Evolutionary conservation across 2,113 vertebrate species (phyloP).

Genomic region (Podilymbus podiceps): DNA sequence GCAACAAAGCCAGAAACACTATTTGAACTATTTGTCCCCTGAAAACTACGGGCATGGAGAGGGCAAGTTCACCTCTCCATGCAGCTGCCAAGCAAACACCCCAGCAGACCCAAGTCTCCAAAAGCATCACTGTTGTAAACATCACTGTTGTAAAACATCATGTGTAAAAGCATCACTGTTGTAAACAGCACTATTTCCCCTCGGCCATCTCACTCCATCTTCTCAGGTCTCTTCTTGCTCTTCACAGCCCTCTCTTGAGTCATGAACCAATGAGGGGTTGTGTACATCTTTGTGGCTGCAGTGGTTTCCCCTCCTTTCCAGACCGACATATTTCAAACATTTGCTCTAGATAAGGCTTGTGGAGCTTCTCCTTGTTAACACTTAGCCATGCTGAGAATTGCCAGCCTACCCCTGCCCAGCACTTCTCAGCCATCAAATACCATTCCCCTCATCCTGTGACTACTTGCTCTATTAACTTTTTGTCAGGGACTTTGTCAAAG

Average conservation of each 20-base stretch:
- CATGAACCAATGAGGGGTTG: background rate
- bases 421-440: background rate
- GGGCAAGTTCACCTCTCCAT: background rate
- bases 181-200: background rate
- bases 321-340: background rate
- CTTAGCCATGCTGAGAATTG: background rate
- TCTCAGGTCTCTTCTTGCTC: background rate
- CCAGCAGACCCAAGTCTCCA: background rate
- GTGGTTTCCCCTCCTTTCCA: slow-evolving; percentile 32
- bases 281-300: background rate
- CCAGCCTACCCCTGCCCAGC: background rate
- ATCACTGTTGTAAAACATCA: background rate
- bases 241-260: background rate
- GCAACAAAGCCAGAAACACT: background rate
- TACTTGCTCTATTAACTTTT: background rate
- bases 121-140: background rate
- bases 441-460: background rate
- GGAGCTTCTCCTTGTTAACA: background rate
- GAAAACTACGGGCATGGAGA: background rate
- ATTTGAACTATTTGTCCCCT: background rate
- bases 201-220: background rate
- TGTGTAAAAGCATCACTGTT: background rate
- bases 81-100: background rate
- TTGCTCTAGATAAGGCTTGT: background rate
- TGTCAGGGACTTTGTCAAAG: background rate